These are phyloP conservation scores for Oxyteleia sp. DNA, from an alignment of 2,888 invertebrate genomes.

Conservation along the genomic window DNA sequence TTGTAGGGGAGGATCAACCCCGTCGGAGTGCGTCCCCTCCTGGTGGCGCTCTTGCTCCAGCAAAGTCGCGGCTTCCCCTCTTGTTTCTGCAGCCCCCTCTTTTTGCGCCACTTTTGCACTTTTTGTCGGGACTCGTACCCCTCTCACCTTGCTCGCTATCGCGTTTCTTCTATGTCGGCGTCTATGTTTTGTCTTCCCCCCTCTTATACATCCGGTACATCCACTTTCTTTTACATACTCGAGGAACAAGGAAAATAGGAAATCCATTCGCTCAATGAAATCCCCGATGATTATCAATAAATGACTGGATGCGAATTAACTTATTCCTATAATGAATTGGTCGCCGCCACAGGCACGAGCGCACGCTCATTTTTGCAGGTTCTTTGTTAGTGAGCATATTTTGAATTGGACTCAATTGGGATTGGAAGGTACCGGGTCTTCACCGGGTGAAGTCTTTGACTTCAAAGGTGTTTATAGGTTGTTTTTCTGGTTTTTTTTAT, in stretches of 20 bases:
- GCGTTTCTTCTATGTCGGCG: conserved; percentile 62
- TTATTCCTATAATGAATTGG: conserved; percentile 48
- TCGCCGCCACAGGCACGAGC: conserved; percentile 6
- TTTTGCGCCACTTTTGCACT: conserved; percentile 74
- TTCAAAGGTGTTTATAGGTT: too few species aligned
- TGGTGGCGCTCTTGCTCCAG: conserved; percentile 49
- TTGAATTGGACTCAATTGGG: too few species aligned
- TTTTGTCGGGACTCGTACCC: conserved; percentile 62
- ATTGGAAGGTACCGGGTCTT: too few species aligned
- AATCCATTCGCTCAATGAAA: conserved; percentile 72
- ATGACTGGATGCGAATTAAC: conserved; percentile 61
- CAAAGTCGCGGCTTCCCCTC: conserved; percentile 65
- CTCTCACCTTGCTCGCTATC: conserved; percentile 55
- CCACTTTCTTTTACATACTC: conserved; percentile 61
- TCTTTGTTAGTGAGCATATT: not conserved
- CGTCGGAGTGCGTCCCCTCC: conserved; percentile 70
- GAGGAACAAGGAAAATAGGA: conserved; percentile 57
- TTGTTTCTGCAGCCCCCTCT: conserved; percentile 65
- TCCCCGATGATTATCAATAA: conserved; percentile 70
- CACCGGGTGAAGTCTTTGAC: too few species aligned
- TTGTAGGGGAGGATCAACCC: too few species aligned
- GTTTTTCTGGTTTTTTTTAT: too few species aligned
- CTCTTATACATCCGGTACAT: conserved; percentile 66
- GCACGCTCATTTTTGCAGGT: conserved; percentile 3
- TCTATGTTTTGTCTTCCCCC: conserved; percentile 64